These are phyloP conservation scores for Phyllostomus discolor DNA, from an alignment of 2,113 vertebrate species.

Conservation along the genomic window DNA sequence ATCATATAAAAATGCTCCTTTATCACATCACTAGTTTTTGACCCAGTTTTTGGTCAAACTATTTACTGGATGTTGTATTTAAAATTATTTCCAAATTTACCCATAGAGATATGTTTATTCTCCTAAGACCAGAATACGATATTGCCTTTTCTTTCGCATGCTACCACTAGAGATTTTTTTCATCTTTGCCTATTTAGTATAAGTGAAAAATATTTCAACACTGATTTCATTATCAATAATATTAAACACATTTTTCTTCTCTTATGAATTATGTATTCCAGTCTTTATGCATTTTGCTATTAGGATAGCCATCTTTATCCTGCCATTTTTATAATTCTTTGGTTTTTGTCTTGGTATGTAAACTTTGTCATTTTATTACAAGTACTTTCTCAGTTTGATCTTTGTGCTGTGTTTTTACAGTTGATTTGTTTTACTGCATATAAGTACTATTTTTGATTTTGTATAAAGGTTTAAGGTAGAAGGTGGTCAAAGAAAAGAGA, in stretches of 20 bases:
- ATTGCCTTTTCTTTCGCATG: neutral
- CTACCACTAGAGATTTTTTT: neutral
- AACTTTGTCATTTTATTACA: neutral
- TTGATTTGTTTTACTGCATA: neutral
- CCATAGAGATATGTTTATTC: neutral
- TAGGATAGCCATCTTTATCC: neutral
- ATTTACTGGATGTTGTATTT: neutral
- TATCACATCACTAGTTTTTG: slow-evolving; percentile 2
- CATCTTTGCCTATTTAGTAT: neutral
- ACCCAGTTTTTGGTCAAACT: neutral
- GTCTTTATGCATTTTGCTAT: neutral
- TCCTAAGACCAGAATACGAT: neutral
- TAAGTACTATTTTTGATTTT: neutral
- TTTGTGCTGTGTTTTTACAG: neutral
- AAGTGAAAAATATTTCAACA: neutral
- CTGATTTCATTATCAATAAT: neutral
- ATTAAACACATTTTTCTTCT: neutral
- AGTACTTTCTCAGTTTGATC: neutral
- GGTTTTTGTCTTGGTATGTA: neutral
- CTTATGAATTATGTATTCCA: neutral
- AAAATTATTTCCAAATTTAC: slow-evolving; percentile 9
- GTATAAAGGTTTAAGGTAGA: neutral
- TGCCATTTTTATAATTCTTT: neutral
- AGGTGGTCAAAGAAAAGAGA: neutral
- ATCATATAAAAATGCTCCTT: neutral